Base-by-base conservation (phyloP, 2,113 vertebrate species). In the Mastomys coucha region DNA sequence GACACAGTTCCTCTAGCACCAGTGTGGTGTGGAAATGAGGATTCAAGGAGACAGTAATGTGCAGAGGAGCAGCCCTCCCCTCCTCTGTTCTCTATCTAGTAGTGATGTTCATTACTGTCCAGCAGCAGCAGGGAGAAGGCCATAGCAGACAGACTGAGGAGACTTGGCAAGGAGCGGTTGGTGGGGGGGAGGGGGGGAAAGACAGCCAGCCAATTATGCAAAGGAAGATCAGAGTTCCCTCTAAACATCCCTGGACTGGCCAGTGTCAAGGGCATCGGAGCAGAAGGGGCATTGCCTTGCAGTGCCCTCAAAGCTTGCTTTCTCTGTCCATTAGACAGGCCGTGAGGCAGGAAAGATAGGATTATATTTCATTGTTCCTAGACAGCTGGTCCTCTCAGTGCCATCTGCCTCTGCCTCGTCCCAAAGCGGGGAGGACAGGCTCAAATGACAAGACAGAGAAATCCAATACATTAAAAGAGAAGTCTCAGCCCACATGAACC, bases 291-390 rank as follows among this genome's bases (percentile, higher is more conserved):
- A 70, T 45, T 73, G 49, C 63, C 77, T 85, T 77, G 91, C 91
- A 26, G 45, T 39, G 49, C 67, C 60, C 39, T 7, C 77, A 91
- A 92, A 95, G 56, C 73, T 65, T 53, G 2, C 65, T 94, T 58
- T 95, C 76, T 53, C 36, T 28, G 22, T 4, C 94, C 42, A 26
- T 60, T 72, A 92, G 36, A 81, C 11, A 19, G 0, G 16, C 9
- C 22, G 19, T 20, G 13, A 76, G 85, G 39, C 3, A 1, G 36
- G 51, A 77, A 93, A 73, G 80, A 45, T 0, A 82, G 17, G 92
- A 91, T 63, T 70, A 6, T 28, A 91, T 94, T 86, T 91, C 92
- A 65, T 31, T 53, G 31, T 95, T 96, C 91, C 95, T 96, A 94
- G 81, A 93, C 58, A 82, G 88, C 72, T 0, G 0, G 67, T 78